Evolutionary conservation across 2,888 invertebrate genomes (phyloP).

Genomic region (Herminia tarsipennalis): DNA sequence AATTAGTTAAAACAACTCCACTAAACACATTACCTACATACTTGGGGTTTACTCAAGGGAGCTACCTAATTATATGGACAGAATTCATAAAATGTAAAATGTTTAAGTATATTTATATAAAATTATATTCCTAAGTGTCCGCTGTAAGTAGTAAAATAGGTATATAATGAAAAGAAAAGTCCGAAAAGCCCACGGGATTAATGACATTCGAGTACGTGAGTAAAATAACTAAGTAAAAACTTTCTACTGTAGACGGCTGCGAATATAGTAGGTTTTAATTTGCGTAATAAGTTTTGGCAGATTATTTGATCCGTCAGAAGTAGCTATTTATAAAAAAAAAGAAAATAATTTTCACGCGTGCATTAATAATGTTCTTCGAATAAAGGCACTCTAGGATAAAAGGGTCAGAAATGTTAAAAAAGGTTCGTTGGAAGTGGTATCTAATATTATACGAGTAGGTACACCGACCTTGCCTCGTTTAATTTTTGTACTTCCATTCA

Average conservation of each 20-base stretch:
- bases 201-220: neutral
- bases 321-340: too few species aligned
- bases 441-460: conserved; percentile 21
- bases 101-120: conserved; percentile 5
- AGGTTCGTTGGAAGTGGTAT: too few species aligned
- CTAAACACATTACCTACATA: neutral
- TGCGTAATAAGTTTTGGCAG: too few species aligned
- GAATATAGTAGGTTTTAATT: too few species aligned
- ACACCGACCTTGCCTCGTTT: neutral
- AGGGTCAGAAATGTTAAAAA: conserved; percentile 35
- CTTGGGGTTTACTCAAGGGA: neutral
- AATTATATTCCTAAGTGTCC: conserved; percentile 6
- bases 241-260: too few species aligned
- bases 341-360: conserved; percentile 8
- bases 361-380: conserved; percentile 19
- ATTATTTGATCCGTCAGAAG: too few species aligned
- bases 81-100: conserved; percentile 6
- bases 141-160: conserved; percentile 9
- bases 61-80: conserved; percentile 1
- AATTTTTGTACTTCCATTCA: conserved; percentile 11
- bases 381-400: conserved; percentile 18
- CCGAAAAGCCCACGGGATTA: conserved; percentile 2
- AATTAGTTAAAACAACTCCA: neutral
- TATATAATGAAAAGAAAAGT: conserved; percentile 13
- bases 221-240: too few species aligned